Percentiles rank a stretch among this genome's conserved stretches.
phyloP scores from a whole-genome alignment of 1,140 invertebrate genomes.

The Tetramorium simillimum region DNA sequence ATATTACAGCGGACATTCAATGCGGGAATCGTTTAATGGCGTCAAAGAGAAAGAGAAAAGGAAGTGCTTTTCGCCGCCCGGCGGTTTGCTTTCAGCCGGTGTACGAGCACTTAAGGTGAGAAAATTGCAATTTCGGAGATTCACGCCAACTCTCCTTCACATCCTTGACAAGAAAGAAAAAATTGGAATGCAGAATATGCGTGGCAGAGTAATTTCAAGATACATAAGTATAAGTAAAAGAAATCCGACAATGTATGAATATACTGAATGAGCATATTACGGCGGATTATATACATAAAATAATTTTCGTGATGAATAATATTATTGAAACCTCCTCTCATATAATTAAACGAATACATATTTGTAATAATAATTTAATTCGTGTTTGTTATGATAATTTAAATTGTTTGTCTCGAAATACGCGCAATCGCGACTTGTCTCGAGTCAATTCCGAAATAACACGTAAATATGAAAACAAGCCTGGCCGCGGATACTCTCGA shows the following conservation, averaged over 20 bases:
- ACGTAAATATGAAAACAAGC: background rate
- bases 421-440: background rate
- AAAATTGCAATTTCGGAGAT: constrained; percentile 66
- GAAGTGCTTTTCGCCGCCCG: background rate
- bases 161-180: constrained; percentile 48
- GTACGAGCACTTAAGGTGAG: constrained; percentile 65
- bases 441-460: background rate
- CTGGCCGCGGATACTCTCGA: background rate
- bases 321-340: background rate
- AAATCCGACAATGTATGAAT: background rate
- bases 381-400: too few relatives aligned
- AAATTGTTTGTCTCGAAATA: background rate
- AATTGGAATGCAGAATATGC: constrained; percentile 3
- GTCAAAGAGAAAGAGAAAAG: background rate
- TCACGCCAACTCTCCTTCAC: constrained; percentile 6
- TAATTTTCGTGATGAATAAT: background rate
- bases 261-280: background rate
- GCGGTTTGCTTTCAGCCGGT: constrained; percentile 47
- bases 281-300: background rate
- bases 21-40: constrained; percentile 67
- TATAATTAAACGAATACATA: background rate
- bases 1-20: constrained; percentile 66
- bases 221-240: background rate
- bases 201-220: background rate
- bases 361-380: background rate